Evolutionary conservation across 2,113 vertebrate genomes (phyloP).

Genomic region (Heteronetta atricapilla): DNA sequence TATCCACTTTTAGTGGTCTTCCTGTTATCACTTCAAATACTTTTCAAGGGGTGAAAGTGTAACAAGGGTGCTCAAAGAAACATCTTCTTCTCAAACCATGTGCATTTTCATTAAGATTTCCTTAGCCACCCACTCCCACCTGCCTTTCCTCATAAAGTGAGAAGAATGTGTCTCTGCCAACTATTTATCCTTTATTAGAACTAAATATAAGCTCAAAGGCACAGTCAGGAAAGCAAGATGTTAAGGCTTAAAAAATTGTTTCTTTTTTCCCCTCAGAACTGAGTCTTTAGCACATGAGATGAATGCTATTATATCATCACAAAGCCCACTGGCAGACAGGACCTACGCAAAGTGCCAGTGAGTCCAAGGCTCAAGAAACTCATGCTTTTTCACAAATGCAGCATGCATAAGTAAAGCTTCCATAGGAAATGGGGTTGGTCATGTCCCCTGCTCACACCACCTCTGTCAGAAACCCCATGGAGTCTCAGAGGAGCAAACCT

Average conservation of each 20-base stretch:
- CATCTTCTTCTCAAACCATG: neutral
- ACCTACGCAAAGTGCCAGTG: neutral
- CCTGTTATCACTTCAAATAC: constrained; percentile 31
- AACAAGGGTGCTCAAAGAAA: constrained; percentile 15
- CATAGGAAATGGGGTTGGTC: neutral
- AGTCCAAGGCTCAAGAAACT: neutral
- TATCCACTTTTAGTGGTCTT: neutral
- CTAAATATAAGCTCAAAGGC: constrained; percentile 28
- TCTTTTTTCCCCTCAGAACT: neutral
- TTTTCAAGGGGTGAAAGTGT: neutral
- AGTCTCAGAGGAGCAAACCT: neutral
- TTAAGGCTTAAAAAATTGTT: neutral
- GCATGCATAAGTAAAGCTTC: neutral
- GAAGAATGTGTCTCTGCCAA: neutral
- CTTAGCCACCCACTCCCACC: neutral
- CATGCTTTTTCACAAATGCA: neutral
- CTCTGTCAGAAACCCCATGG: neutral
- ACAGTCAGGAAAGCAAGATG: neutral
- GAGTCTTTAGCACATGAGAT: neutral
- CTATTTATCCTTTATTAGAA: constrained; percentile 34
- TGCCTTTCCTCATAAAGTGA: neutral
- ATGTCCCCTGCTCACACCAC: neutral
- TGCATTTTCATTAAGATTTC: constrained; percentile 32
- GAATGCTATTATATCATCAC: neutral
- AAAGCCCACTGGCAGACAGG: neutral